phyloP scores from a whole-genome alignment of 2,113 vertebrate genomes.

The Calypte anna region DNA sequence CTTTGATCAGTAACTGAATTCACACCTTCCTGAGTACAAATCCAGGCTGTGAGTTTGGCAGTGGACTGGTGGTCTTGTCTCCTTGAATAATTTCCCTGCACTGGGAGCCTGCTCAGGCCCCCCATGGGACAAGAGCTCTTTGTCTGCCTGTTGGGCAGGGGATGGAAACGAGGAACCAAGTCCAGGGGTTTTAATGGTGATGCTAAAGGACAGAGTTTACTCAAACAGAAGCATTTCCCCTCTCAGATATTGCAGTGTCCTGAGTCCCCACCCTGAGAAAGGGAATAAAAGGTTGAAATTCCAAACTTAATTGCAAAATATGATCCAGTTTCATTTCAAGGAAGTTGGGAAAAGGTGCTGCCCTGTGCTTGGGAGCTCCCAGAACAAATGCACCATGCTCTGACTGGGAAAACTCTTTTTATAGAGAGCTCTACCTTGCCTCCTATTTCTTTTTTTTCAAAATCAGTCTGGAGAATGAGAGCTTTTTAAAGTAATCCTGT shows the following conservation, averaged over 20 bases:
- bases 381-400: neutral
- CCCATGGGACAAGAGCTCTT: neutral
- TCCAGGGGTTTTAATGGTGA: neutral
- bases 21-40: neutral
- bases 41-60: neutral
- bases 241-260: neutral
- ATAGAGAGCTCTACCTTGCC: neutral
- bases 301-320: neutral
- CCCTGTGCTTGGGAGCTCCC: neutral
- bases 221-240: neutral
- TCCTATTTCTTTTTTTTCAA: neutral
- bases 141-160: rapidly evolving
- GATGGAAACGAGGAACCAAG: neutral
- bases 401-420: neutral
- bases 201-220: neutral
- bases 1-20: neutral
- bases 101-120: neutral
- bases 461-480: neutral
- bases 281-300: neutral
- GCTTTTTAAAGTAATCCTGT: neutral
- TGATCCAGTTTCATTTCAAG: neutral
- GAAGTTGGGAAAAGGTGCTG: neutral
- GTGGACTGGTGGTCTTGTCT: neutral
- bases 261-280: neutral
- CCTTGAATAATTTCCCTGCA: neutral